Evolutionary conservation across 2,797 vertebrate genomes (phyloP), one percentile per base, ranked within the genome.

Genomic region (Acanthiza pusilla): DNA sequence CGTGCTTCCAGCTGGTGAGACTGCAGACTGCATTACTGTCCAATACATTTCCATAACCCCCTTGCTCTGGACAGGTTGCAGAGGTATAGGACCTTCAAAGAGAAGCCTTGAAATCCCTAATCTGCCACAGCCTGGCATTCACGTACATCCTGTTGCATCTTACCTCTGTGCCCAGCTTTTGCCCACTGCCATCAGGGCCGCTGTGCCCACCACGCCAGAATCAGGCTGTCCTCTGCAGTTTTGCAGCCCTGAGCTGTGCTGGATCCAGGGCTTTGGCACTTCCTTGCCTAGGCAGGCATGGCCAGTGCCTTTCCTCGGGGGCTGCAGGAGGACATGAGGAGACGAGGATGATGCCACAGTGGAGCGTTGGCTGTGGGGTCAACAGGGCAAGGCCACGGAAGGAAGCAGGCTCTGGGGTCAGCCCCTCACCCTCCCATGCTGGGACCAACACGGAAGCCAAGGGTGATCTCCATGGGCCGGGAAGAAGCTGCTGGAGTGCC

Each of bases 391-490:
- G 58, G 18, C 11, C 43, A 83, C 14, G 18, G 51, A 47, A 30
- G 17, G 47, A 68, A 89, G 38, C 15, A 55, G 65, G 29, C 45
- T 10, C 30, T 76, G 60, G n/a, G 43, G 7, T 62, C 22, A 71
- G 29, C 48, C 53, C 53, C 26, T 78, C 53, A 21, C 9, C 61
- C 76, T 42, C 21, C 54, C 47, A 5, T 0, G 0, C 57, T 74
- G 70, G 73, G 38, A 38, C 8, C 13, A 16, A 1, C 0, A 0
- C 53, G 1, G 3, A 55, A 51, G 60, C 68, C 0, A 0, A 60
- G 36, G 21, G 26, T 32, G 34, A 50, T 36, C 30, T 53, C 36
- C 8, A 0, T 13, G 3, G 51, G 25, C 55, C 2, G 4, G 22
- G 58, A 36, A 87, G 77, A 54, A 78, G 66, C 30, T 4, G 62